Evolutionary conservation across 2,113 vertebrate genomes (phyloP), one percentile per base, ranked within the genome.

Genomic region (Cochlearius cochlearius): DNA sequence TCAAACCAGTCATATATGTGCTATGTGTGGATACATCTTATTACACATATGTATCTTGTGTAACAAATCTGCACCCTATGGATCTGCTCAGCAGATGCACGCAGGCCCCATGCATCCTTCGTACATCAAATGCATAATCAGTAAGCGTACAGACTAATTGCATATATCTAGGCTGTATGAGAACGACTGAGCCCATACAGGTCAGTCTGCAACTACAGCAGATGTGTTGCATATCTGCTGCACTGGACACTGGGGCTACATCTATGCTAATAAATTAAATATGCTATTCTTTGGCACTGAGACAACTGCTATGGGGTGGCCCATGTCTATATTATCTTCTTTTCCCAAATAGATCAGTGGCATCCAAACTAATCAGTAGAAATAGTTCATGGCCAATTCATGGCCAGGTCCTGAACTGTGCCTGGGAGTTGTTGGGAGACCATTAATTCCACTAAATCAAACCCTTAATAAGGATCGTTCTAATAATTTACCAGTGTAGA

Each of bases 91-190:
- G 45, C 4, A n/a, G 52, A 49, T 30, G 38, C 29, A 85, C 0
- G 0, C 0, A 1, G 21, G 11, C 14, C 12, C 14, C 3, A 1
- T 67, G 21, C 18, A 34, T 49, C 34, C 21, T 58, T 50, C 9
- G 22, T 47, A 32, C 9, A 50, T 32, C n/a, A 41, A 38, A 30
- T 11, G 15, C 2, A 9, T 26, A 39, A 45, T 52, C 52, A 67
- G 34, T n/a, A 71, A 39, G 18, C 1, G 1, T 27, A 32, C 8
- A 63, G 12, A 45, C 1, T 62, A 45, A 50, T 18, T 71, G 15
- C 15, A 8, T 23, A 1, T 23, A 55, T 25, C 30, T 59, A 53
- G 32, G 7, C 19, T 66, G 16, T 49, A 34, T n/a, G 32, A 43
- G 52, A 88, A 45, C 19, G 11, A 30, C 41, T 34, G n/a, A 50